Conservation (phyloP, 2,888 invertebrate species). For the Eutolmus rufibarbis region DNA sequence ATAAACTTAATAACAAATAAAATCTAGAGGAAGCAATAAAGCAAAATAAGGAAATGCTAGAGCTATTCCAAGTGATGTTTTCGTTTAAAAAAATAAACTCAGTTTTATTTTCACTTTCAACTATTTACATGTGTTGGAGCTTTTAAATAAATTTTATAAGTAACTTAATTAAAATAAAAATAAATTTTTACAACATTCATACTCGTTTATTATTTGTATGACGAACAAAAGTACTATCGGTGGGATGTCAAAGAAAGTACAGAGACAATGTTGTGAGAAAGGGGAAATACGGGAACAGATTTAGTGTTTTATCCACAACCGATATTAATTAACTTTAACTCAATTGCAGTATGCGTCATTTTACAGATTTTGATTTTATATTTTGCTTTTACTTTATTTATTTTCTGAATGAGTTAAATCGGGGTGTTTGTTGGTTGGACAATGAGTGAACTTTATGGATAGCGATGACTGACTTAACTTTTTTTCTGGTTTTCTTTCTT, state of each 20-base stretch:
- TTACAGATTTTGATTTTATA: neutral
- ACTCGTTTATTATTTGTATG: neutral
- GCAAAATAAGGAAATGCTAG: neutral
- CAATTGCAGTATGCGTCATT: neutral
- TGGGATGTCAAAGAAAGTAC: slow-evolving; percentile 36
- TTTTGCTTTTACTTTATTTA: neutral
- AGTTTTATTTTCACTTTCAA: slow-evolving; percentile 10
- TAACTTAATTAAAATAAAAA: slow-evolving; percentile 20
- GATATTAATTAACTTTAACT: slow-evolving; percentile 8
- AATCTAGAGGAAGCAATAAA: neutral
- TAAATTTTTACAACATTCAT: slow-evolving; percentile 5
- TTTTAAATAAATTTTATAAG: slow-evolving; percentile 16
- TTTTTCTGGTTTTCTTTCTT: neutral
- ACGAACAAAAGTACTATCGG: slow-evolving; percentile 35
- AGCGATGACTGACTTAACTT: slow-evolving; percentile 28
- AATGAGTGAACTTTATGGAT: neutral
- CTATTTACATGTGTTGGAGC: slow-evolving; percentile 24
- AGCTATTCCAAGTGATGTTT: neutral
- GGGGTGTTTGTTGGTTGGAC: neutral
- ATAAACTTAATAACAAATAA: neutral
- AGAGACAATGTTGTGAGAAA: neutral
- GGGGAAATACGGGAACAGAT: neutral
- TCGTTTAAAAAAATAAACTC: slow-evolving; percentile 27
- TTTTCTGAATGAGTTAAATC: neutral
- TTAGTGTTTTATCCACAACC: slow-evolving; percentile 34